Conservation (phyloP, 2,797 vertebrate genomes). For the Tragopan temminckii region DNA sequence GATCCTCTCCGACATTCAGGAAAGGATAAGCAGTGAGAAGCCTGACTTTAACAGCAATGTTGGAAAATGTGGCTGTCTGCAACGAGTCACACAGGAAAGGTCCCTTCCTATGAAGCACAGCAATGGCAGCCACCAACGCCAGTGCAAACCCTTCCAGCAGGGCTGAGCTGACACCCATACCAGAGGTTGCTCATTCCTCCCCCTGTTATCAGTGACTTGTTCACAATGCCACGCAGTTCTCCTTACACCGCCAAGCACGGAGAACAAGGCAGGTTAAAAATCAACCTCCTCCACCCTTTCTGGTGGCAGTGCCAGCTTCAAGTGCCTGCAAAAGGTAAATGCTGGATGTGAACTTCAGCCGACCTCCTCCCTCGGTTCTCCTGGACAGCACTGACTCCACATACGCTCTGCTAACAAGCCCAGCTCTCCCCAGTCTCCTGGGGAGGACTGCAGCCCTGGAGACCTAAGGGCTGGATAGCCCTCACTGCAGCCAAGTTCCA, state of each 20-base stretch:
- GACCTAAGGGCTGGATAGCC: background rate
- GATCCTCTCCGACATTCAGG: slow-evolving; percentile 12
- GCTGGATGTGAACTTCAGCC: background rate
- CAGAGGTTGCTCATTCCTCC: background rate
- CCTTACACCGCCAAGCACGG: slow-evolving; percentile 17
- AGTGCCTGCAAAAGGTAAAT: slow-evolving; percentile 33
- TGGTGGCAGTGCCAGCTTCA: slow-evolving; percentile 7
- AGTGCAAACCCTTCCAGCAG: slow-evolving; percentile 1
- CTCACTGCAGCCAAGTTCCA: background rate
- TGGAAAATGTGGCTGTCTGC: background rate
- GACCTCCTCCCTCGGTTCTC: slow-evolving; percentile 17
- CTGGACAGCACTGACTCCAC: background rate
- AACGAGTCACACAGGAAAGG: background rate
- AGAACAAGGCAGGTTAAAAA: slow-evolving; percentile 60
- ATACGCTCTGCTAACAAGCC: background rate
- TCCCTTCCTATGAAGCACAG: background rate
- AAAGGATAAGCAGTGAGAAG: slow-evolving; percentile 20
- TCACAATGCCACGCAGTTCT: background rate
- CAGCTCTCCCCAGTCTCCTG: background rate
- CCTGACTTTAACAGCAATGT: background rate
- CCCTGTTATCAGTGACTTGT: background rate
- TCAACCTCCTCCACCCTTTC: slow-evolving; percentile 57
- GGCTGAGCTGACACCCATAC: background rate
- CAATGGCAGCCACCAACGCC: background rate
- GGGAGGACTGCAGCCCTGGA: background rate